Conservation (phyloP, 2,888 invertebrate species). For the Lasioglossum malachurum region DNA sequence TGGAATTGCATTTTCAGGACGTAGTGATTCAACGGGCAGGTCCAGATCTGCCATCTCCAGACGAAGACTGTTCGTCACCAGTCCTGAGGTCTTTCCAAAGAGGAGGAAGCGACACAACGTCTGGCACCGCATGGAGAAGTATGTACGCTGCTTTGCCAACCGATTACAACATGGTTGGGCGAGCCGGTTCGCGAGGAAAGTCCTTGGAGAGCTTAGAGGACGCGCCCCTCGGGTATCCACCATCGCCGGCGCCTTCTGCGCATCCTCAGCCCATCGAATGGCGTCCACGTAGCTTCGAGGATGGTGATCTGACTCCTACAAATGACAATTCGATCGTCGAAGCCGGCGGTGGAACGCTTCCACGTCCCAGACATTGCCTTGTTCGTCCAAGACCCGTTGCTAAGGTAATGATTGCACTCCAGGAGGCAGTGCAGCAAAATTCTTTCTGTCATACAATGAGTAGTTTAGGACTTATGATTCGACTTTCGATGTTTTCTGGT, state of each 20-base stretch:
- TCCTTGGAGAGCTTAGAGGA: slow-evolving; percentile 94
- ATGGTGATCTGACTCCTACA: slow-evolving; percentile 95
- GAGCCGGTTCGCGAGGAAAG: slow-evolving; percentile 92
- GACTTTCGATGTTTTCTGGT: not conserved
- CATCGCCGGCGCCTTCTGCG: slow-evolving; percentile 80
- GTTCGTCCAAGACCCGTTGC: slow-evolving; percentile 93
- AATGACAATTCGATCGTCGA: slow-evolving; percentile 88
- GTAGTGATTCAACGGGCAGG: slow-evolving; percentile 83
- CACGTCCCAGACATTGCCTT: slow-evolving; percentile 91
- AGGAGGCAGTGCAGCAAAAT: not conserved
- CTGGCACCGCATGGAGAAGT: slow-evolving; percentile 80
- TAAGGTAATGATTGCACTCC: slow-evolving; percentile 86
- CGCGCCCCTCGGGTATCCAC: slow-evolving; percentile 85
- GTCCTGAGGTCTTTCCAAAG: slow-evolving; percentile 83
- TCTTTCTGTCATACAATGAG: not conserved
- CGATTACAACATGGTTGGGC: slow-evolving; percentile 79
- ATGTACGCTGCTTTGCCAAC: slow-evolving; percentile 83
- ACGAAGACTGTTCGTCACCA: slow-evolving; percentile 84
- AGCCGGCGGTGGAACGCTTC: slow-evolving; percentile 92
- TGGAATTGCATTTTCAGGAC: slow-evolving; percentile 71
- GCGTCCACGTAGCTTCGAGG: slow-evolving; percentile 92
- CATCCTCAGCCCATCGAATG: slow-evolving; percentile 86
- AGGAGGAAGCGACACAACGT: slow-evolving; percentile 69
- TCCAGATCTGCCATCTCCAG: slow-evolving; percentile 83
- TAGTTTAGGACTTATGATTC: not conserved